Conservation (phyloP, 2,888 invertebrate species). For the Torymus aiolomorphi region DNA sequence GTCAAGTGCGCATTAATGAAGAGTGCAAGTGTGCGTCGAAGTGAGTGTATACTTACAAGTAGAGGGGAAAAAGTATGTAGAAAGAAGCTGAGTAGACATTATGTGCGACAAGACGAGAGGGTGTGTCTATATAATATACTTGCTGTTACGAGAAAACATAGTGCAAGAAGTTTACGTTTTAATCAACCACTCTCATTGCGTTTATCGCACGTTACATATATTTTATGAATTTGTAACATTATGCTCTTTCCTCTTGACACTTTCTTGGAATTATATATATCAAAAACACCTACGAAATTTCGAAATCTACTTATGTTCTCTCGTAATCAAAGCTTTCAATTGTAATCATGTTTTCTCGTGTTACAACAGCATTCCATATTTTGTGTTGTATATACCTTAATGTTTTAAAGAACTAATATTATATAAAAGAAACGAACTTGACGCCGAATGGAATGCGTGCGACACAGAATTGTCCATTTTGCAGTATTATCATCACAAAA, state of each 20-base stretch:
- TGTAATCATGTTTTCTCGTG: conserved; percentile 27
- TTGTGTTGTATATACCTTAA: conserved; percentile 47
- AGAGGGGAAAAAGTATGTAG: conserved; percentile 18
- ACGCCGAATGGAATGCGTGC: conserved; percentile 10
- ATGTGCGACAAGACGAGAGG: conserved; percentile 24
- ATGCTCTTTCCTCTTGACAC: conserved; percentile 15
- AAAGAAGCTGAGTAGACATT: conserved; percentile 36
- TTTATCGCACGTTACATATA: conserved; percentile 32
- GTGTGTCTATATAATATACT: conserved; percentile 1
- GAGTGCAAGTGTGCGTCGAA: conserved; percentile 2
- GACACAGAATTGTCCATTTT: conserved; percentile 34
- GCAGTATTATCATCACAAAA: conserved; percentile 37
- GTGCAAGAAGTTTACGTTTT: conserved; percentile 17
- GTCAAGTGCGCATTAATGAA: conserved; percentile 20
- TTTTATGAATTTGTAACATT: conserved; percentile 23
- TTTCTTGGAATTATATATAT: conserved; percentile 1
- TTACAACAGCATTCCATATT: conserved; percentile 52
- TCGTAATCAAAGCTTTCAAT: conserved; percentile 39
- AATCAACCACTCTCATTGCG: conserved; percentile 3
- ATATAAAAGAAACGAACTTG: not conserved
- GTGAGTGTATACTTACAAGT: conserved; percentile 22
- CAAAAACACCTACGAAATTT: conserved; percentile 8
- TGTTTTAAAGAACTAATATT: conserved; percentile 21
- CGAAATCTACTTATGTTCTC: conserved; percentile 10
- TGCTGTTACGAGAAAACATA: conserved; percentile 30